A percentile compares a stretch with the other conserved stretches of the same genome.
Conservation (phyloP, 2,113 vertebrate genomes). For the Pionites leucogaster region DNA sequence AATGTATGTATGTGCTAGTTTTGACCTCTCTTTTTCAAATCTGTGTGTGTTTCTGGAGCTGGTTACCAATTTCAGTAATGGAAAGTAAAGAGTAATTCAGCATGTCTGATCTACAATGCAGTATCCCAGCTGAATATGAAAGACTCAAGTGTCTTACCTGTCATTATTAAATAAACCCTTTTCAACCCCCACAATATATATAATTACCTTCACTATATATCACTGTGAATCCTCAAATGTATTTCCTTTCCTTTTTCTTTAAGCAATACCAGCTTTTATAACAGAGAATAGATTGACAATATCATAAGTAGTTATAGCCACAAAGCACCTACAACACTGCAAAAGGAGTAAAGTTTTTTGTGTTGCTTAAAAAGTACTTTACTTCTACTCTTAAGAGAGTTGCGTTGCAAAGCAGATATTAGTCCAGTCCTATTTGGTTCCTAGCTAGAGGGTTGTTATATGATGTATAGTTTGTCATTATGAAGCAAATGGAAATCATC, state of each 20-base stretch:
- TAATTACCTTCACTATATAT: background rate
- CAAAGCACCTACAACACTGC: background rate
- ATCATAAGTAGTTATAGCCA: background rate
- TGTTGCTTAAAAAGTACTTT: background rate
- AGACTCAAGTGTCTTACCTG: background rate
- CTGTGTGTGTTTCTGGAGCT: background rate
- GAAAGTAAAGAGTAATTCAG: background rate
- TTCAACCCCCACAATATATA: background rate
- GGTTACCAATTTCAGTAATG: background rate
- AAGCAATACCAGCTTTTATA: background rate
- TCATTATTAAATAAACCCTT: background rate
- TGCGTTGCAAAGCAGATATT: background rate
- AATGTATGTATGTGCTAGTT: background rate
- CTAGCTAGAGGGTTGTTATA: background rate
- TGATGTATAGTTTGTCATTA: background rate
- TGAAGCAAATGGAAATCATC: background rate
- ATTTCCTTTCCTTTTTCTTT: background rate
- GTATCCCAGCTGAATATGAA: background rate
- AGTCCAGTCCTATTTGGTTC: background rate
- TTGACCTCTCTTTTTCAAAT: conserved; percentile 33
- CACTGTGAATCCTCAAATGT: background rate
- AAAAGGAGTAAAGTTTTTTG: background rate
- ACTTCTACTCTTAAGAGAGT: background rate
- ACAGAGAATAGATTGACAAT: background rate
- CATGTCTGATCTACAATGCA: background rate